phyloP scores from a whole-genome alignment of 2,113 vertebrate species.

The Myotis davidii region DNA sequence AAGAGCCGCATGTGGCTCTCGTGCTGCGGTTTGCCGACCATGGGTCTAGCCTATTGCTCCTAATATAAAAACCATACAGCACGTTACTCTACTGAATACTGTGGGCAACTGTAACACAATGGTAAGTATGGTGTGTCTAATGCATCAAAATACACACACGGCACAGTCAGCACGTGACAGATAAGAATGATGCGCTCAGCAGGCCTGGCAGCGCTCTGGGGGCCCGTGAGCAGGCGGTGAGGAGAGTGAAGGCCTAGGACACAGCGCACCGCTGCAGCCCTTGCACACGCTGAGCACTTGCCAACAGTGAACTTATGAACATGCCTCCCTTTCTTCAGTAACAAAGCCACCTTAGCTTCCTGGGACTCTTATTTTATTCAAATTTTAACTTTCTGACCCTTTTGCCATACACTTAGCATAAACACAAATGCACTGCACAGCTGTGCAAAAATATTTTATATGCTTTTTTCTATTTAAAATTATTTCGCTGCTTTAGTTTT shows the following conservation, averaged over 20 bases:
- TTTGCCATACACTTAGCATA: neutral
- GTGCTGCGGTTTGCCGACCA: too few relatives aligned
- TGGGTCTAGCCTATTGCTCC: neutral
- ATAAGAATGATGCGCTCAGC: neutral
- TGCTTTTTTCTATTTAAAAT: neutral
- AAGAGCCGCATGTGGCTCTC: too few relatives aligned
- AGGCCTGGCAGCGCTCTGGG: neutral
- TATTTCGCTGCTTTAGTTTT: neutral
- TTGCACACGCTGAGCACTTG: neutral
- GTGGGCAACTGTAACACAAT: neutral
- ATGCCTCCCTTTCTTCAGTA: neutral
- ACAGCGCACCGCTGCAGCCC: neutral
- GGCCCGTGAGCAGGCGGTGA: neutral
- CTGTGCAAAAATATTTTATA: neutral
- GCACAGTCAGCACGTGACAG: neutral
- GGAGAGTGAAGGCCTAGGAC: neutral
- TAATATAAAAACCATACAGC: too few relatives aligned
- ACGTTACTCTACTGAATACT: neutral
- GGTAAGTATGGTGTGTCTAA: neutral
- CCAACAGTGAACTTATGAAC: neutral
- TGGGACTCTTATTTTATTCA: neutral
- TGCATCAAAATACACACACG: neutral
- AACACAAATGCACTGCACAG: neutral
- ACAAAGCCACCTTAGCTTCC: neutral
- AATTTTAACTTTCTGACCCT: neutral